A percentile compares a stretch with the other conserved stretches of the same genome.
phyloP scores from a whole-genome alignment of 2,797 vertebrate genomes.

The Malurus splendens region DNA sequence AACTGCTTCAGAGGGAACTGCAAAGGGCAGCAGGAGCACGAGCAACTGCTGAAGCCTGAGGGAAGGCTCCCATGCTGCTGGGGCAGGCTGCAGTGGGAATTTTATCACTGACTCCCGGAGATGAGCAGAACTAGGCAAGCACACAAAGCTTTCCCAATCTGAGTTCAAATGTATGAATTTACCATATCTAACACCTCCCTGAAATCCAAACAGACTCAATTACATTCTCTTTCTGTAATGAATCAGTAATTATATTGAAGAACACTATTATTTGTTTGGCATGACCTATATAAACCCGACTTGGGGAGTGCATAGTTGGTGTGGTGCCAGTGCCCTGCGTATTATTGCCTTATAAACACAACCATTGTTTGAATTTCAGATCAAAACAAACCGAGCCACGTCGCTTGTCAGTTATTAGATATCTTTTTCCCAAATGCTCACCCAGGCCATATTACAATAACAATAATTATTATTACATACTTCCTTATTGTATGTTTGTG shows the following conservation, averaged over 20 bases:
- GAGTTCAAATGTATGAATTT: slow-evolving; percentile 6
- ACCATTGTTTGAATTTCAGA: slow-evolving; percentile 66
- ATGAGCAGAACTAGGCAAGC: background rate
- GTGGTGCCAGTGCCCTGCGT: slow-evolving; percentile 49
- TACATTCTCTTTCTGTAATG: slow-evolving; percentile 38
- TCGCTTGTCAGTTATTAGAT: slow-evolving; percentile 54
- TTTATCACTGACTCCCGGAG: background rate
- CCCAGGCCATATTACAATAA: slow-evolving; percentile 52
- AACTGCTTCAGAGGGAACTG: background rate
- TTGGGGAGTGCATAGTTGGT: slow-evolving; percentile 55
- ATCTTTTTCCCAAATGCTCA: slow-evolving; percentile 54
- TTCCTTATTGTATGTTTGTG: slow-evolving; percentile 67
- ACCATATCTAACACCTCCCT: slow-evolving; percentile 12
- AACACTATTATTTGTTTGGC: slow-evolving; percentile 60
- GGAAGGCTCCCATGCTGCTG: background rate
- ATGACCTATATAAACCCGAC: slow-evolving; percentile 62
- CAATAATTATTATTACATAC: slow-evolving; percentile 68
- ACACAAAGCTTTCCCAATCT: background rate
- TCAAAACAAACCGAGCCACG: slow-evolving; percentile 60
- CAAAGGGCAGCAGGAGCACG: background rate
- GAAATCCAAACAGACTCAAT: slow-evolving; percentile 44
- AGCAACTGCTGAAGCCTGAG: background rate
- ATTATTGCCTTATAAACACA: slow-evolving; percentile 61
- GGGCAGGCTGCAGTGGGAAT: background rate
- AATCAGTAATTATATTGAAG: slow-evolving; percentile 61